Evolutionary conservation across 2,888 invertebrate species (phyloP), one percentile per base, ranked within the genome.

Genomic region (Halocaridina rubra): DNA sequence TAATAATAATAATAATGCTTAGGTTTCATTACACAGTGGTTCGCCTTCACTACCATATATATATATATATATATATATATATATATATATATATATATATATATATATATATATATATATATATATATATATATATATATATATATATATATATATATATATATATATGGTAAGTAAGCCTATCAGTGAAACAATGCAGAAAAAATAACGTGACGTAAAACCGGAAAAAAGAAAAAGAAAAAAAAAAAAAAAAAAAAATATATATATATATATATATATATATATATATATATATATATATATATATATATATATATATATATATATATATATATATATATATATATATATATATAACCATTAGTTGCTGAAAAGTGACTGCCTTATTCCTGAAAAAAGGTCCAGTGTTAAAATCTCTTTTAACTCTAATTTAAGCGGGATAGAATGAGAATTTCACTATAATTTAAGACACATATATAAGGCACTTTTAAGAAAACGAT

Each of bases 231-330:
- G 16, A 10, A 16, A 5, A 59, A 1, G 1, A 24, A 1, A 2
- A 19, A 5, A 5, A 5, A 59, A 59, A 7, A 59, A 7, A 16
- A 59, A 24, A 5, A 59, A 13, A 59, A 13, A 10, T 16, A n/a
- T n/a, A n/a, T n/a, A n/a, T n/a, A n/a, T n/a, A 59, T 59, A 59
- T 59, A 59, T 59, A 59, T 59, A 10, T 59, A 5, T 59, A 16
- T 59, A 59, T 59, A 59, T 59, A 59, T 59, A 59, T 59, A 59
- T 59, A 59, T 59, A 59, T 59, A 59, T 59, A 59, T 59, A 59
- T 59, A 59, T 59, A 59, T 59, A 59, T 59, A 59, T 59, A 59
- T 59, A 59, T 59, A 59, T 59, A 59, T 59, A 59, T 59, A 59
- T 59, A 59, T 59, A 59, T 16, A 59, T 1, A 2, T 13, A 59